Evolutionary conservation across 2,888 invertebrate genomes (phyloP), one percentile per base, ranked within the genome.

Genomic region (Andrena dorsata): DNA sequence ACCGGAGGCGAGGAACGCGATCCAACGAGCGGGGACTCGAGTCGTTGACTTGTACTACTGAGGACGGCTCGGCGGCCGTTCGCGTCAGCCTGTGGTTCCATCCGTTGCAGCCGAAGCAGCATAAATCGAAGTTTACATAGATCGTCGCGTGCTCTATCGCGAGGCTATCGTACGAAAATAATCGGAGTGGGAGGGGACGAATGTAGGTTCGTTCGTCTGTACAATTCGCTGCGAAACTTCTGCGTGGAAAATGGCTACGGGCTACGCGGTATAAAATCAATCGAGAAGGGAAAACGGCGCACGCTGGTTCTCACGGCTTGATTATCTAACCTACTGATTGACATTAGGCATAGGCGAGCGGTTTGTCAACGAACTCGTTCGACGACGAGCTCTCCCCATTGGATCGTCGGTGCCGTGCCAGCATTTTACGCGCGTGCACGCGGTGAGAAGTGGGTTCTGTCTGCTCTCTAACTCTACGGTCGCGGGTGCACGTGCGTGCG

Each of bases 161-260:
- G 63, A 56, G 71, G 76, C 58, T 61, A 64, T 77, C 72, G 66
- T 78, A 80, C 66, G 78, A 80, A 80, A 80, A 71, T 80, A 78
- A 80, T 80, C 80, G 61, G 53, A 47, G 65, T 53, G 77, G 71
- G 65, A 66, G 77, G 71, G 78, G 49, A 66, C 71, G 41, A 66
- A 60, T 20, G n/a, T 30, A 41, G 28, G 47, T 28, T 69, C 64
- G 63, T 60, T 71, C 61, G n/a, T 63, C 71, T 78, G 71, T 78
- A 80, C 78, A 78, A 53, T 56, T 61, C 72, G 30, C 65, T 35
- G 80, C 26, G 51, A 51, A 49, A 74, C 10, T 49, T 78, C 76
- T 51, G 68, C 78, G 78, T 65, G 70, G 58, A 26, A 53, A 61
- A 26, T 30, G 60, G 7, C 53, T 77, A 72, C 8, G 5, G 61